Evolutionary conservation across 2,797 vertebrate species (phyloP), one percentile per base, ranked within the genome.

Genomic region (Hypotaenidia okinawae): DNA sequence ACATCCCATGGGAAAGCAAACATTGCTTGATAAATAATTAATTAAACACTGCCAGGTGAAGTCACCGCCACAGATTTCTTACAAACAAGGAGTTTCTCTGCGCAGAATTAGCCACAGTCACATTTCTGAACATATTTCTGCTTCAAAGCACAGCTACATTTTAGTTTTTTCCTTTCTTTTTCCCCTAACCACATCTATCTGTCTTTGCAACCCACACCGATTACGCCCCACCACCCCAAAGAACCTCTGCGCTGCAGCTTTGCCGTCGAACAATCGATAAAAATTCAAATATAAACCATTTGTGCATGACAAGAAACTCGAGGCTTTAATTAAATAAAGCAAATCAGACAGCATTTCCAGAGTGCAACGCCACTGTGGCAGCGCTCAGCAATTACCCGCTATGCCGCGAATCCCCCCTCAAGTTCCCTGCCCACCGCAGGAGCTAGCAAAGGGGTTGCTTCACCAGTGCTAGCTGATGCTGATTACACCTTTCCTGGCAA

Each of bases 41-140:
- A 93, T 67, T 89, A 91, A 94, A 74, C 39, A 15, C 7, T 1
- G 2, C 41, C 94, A 96, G 90, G 85, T 95, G 57, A 96, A 96
- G 75, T 64, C 84, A 87, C 54, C 80, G 81, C 45, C 66, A 85
- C 35, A 47, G 61, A 68, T 93, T 96, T 90, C 83, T 52, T 57
- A 73, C 5, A 59, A 89, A 79, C 32, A 47, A 33, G 1, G 63
- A 64, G 47, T 67, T 88, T 57, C 73, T 90, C 79, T 91, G 77
- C 79, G 78, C 89, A 79, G 69, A 76, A 24, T 70, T 47, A 22
- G 64, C 61, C 55, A 78, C 33, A 39, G 68, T 18, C 67, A 72
- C 45, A 66, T 83, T 94, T 87, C 35, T 62, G 41, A 84, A 52
- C n/a, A 25, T 6, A 37, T 62, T 89, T 76, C 76, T 91, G 52